Base-by-base conservation (phyloP, 2,797 vertebrate genomes). In the Ptychobarbus kaznakovi region DNA sequence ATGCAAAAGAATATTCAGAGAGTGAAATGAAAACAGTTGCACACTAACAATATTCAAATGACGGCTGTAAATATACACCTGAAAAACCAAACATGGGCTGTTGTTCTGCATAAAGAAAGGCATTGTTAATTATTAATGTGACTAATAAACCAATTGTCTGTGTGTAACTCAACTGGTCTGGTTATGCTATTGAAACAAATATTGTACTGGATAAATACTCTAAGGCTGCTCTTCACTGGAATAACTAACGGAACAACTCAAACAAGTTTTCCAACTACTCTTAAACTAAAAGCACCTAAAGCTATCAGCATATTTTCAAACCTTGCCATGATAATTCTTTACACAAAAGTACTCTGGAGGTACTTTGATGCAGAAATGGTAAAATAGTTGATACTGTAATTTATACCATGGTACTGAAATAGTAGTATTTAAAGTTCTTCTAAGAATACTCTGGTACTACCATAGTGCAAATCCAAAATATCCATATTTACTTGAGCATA, bases 1-100 rank as follows among this genome's bases (percentile, higher is more conserved):
- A 87, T 81, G 83, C 28, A 87, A 89, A 86, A 73, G 18, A 16
- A 2, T 28, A 56, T 25, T 56, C 42, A 72, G 61, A 6, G n/a
- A 68, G 40, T 72, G 8, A 80, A 66, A 69, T 49, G 25, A 46
- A 81, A 81, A 81, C 78, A 73, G 69, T n/a, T n/a, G 58, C 38
- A 56, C 16, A n/a, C 22, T 15, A 56, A 49, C 16, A 75, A 40
- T 44, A 87, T 81, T 85, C 63, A 85, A 83, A 85, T 66, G n/a
- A 70, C 8, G 5, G 65, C 28, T 70, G 44, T 70, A 53, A 42
- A 61, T 46, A 78, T 8, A 61, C n/a, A 78, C 81, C 40, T 61
- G 44, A 15, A 32, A 80, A 51, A 78, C 28, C 38, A 11, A 18
- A 18, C 46, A 70, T 5, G 2, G 42, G 8, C 11, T 2, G 15